Evolutionary conservation across 2,797 vertebrate species (phyloP), one percentile per base, ranked within the genome.

Genomic region (Rhodeus uyekii): DNA sequence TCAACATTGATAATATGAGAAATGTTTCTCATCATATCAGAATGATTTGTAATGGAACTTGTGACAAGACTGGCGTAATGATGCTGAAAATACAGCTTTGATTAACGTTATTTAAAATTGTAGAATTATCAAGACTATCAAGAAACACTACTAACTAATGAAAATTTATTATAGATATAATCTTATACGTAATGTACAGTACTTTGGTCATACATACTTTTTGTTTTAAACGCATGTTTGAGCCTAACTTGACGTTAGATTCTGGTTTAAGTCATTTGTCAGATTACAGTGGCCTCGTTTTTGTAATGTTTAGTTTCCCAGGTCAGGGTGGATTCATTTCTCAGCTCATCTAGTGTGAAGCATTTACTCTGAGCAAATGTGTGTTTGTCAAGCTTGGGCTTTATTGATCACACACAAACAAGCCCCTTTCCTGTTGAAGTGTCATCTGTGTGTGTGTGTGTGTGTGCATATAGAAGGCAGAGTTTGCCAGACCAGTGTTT

Each of bases 321-420:
- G 78, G 78, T 81, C 79, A 69, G 75, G 13, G 63, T 55, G 76
- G 38, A 78, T 78, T 85, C n/a, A 75, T 38, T 81, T 84, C 67
- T 68, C 69, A 65, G 65, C 71, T 65, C 73, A 81, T 78, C 72
- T 86, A 83, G 88, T 87, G 81, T 89, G 85, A 91, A 92, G 89
- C 76, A 81, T 88, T 92, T 89, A 90, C 92, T 93, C 91, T 85
- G 89, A 88, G 87, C 85, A 90, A 90, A 87, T 93, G 93, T 93
- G 92, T 93, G 92, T 93, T 95, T 92, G 92, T 92, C 92, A 93
- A 93, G 93, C 80, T 91, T 92, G 90, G 92, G 91, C 90, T 92
- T 92, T 93, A 93, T 94, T 94, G 92, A 93, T 92, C 92, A 93
- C 92, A 91, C 91, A 93, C 81, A 84, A 71, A 80, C 68, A 84